phyloP scores from a whole-genome alignment of 2,113 vertebrate species.

The Marmota monax region DNA sequence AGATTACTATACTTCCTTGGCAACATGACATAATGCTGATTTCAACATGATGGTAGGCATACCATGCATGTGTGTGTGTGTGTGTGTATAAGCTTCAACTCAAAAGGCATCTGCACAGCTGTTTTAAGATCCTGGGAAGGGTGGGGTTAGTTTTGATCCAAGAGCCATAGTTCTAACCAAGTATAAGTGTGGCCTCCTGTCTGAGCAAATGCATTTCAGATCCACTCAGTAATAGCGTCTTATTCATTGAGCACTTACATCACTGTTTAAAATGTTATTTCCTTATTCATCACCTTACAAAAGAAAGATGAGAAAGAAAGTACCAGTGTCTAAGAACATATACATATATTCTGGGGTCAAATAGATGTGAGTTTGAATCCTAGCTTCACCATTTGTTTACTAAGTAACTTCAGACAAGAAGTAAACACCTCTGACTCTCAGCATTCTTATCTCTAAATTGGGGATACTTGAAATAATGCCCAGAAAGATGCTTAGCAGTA shows the following conservation, averaged over 20 bases:
- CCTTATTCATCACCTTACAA: background rate
- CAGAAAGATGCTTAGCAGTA: background rate
- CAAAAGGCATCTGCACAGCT: constrained; percentile 14
- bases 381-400: background rate
- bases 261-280: background rate
- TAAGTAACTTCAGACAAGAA: background rate
- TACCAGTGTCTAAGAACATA: background rate
- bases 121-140: constrained; percentile 24
- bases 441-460: background rate
- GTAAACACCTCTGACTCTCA: background rate
- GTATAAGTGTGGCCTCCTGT: background rate
- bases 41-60: background rate
- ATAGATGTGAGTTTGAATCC: background rate
- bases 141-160: background rate
- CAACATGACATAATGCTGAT: background rate
- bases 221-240: background rate
- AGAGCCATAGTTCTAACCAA: background rate
- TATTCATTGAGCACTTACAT: background rate
- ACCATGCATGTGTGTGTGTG: background rate
- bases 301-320: background rate
- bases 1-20: background rate
- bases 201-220: constrained; percentile 61
- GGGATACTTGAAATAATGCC: background rate
- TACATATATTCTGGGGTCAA: background rate
- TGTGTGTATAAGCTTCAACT: background rate